phyloP scores from a whole-genome alignment of 2,888 invertebrate species.

The Eulithis prunata region DNA sequence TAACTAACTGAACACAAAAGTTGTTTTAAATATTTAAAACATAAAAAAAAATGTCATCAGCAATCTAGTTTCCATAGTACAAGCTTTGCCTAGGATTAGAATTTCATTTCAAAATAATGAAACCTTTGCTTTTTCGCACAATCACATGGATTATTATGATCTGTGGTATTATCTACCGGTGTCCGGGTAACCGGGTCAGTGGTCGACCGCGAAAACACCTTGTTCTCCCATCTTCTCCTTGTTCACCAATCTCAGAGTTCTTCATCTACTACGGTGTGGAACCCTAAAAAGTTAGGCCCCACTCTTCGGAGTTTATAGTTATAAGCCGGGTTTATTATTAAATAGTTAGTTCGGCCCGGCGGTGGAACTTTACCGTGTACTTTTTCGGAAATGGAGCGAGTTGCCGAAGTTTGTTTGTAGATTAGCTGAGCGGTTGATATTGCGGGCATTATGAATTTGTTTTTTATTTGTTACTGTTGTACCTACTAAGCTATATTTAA shows the following conservation, averaged over 20 bases:
- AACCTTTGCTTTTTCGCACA: too few relatives aligned
- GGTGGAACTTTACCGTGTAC: constrained; percentile 34
- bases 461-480: not conserved
- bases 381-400: constrained; percentile 37
- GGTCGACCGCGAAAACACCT: not conserved
- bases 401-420: constrained; percentile 33
- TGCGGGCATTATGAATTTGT: constrained; percentile 9
- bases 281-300: constrained; percentile 30
- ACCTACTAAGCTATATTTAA: too few relatives aligned
- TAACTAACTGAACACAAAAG: too few relatives aligned
- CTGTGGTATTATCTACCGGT: too few relatives aligned
- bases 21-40: too few relatives aligned
- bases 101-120: too few relatives aligned
- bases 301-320: constrained; percentile 40
- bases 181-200: too few relatives aligned
- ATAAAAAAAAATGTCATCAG: too few relatives aligned
- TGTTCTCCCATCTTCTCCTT: too few relatives aligned
- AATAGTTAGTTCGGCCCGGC: constrained; percentile 37
- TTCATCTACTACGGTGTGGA: constrained; percentile 3
- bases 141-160: too few relatives aligned
- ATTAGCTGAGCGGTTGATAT: constrained; percentile 28
- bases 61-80: too few relatives aligned
- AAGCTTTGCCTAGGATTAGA: too few relatives aligned
- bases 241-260: not conserved
- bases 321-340: constrained; percentile 43